Percentiles rank a stretch among this genome's conserved stretches.
phyloP scores from a whole-genome alignment of 2,797 vertebrate species.

The Chanos chanos region DNA sequence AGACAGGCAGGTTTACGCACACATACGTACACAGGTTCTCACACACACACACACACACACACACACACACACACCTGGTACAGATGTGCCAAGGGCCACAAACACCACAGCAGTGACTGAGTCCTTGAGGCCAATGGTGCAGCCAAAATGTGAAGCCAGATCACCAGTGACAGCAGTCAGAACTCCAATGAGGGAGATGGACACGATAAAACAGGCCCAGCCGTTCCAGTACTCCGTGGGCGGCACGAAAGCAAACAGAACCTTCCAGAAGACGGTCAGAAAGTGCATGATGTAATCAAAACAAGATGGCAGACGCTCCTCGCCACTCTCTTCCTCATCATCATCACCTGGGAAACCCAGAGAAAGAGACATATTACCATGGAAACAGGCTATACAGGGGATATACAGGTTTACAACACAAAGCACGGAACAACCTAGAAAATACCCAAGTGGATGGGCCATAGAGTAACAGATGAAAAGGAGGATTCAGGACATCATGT shows the following conservation, averaged over 20 bases:
- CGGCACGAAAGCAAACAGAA: constrained; percentile 84
- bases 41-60: constrained; percentile 3
- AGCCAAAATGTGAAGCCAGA: constrained; percentile 83
- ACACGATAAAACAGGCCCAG: constrained; percentile 85
- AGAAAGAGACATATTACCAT: too few relatives aligned
- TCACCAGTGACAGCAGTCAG: constrained; percentile 84
- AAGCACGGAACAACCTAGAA: neutral
- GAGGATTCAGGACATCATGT: too few relatives aligned
- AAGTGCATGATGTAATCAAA: constrained; percentile 92
- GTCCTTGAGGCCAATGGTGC: constrained; percentile 84
- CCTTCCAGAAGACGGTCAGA: constrained; percentile 87
- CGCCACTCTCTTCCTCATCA: constrained; percentile 82
- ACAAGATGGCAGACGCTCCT: constrained; percentile 82
- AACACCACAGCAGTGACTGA: constrained; percentile 85
- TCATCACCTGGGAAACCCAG: constrained; percentile 71
- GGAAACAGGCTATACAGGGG: neutral
- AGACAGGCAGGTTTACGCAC: neutral
- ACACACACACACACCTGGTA: constrained; percentile 72
- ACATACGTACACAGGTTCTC: too few relatives aligned
- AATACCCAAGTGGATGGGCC: neutral
- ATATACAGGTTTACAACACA: neutral
- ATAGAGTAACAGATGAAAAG: neutral
- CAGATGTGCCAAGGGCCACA: constrained; percentile 83
- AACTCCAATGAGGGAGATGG: constrained; percentile 79
- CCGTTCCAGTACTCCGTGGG: constrained; percentile 88